Evolutionary conservation across 2,888 invertebrate species (phyloP), one percentile per base, ranked within the genome.

Genomic region (Trissonchulus sp.): DNA sequence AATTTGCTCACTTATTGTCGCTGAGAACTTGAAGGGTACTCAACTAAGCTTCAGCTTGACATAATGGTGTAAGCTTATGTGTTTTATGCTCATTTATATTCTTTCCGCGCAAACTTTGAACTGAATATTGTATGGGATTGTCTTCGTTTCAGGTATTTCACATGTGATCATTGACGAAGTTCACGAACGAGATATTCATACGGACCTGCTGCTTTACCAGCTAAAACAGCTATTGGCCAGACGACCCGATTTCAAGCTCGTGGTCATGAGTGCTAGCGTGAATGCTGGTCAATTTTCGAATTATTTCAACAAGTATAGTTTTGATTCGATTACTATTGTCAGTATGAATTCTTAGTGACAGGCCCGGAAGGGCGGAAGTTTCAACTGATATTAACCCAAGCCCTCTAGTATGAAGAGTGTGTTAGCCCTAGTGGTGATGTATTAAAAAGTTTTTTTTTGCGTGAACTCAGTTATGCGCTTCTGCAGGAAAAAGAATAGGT

Each of bases 201-300:
- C 89, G 0, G 91, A 92, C 81, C 82, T 91, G 72, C 85, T 90
- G 0, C 81, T 91, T 76, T 86, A 89, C 37, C 63, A 80, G n/a
- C 79, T 91, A 23, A 89, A 88, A 79, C 84, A 88, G 28, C 88
- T 89, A 0, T 74, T 90, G 65, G 75, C 84, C 0, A 78, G 84
- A 1, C 90, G 90, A 82, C 85, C 87, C 0, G 78, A 85, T 0
- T 81, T 91, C 0, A 89, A 88, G 81, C 81, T 91, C 0, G 81
- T 91, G 1, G 84, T 91, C 0, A 91, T 91, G 91, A 91, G 91
- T 77, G 91, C 91, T 0, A 91, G 91, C 0, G 85, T 91, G 8
- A 89, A 91, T 78, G 87, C 88, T 0, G 86, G 86, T 1, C 85
- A 89, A 1, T 90, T 91, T 81, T 88, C 89, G 73, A 84, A 86